These are phyloP conservation scores for Hippopotamus amphibius DNA, from an alignment of 2,113 vertebrate genomes.

Conservation along the genomic window DNA sequence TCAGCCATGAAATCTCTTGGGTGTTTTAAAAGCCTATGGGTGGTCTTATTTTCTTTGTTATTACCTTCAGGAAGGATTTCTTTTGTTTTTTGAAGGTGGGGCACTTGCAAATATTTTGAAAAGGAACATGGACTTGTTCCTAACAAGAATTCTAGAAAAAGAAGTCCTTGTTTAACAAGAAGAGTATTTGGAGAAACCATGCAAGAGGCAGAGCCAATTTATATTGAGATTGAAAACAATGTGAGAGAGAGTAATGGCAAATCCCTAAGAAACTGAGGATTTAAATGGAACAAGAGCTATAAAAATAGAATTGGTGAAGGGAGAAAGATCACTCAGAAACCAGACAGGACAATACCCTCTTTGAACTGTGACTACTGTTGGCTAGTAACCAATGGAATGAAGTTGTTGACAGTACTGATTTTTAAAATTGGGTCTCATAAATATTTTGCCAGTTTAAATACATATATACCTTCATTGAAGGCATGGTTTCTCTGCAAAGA, in stretches of 20 bases:
- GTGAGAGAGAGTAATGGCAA: slow-evolving; percentile 6
- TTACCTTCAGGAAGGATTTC: neutral
- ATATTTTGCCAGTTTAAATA: slow-evolving; percentile 25
- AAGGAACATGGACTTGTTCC: neutral
- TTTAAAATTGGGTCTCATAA: neutral
- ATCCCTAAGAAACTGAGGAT: slow-evolving; percentile 47
- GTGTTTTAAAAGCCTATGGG: neutral
- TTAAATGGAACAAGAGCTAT: slow-evolving; percentile 10
- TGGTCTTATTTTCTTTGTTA: neutral
- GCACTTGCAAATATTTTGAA: slow-evolving; percentile 37
- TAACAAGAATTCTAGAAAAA: slow-evolving; percentile 34
- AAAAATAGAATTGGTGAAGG: neutral
- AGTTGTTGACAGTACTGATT: neutral
- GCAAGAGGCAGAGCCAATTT: neutral
- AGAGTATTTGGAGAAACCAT: slow-evolving; percentile 17
- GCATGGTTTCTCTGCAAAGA: neutral
- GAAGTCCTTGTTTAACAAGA: slow-evolving; percentile 51
- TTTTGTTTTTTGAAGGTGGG: neutral
- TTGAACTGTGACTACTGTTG: neutral
- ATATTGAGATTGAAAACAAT: slow-evolving; percentile 49
- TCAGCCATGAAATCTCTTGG: neutral
- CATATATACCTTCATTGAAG: neutral
- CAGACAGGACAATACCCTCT: neutral
- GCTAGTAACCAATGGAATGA: neutral
- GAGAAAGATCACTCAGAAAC: neutral